Conservation (phyloP, 2,888 invertebrate genomes). For the Heterodera filipjevi region DNA sequence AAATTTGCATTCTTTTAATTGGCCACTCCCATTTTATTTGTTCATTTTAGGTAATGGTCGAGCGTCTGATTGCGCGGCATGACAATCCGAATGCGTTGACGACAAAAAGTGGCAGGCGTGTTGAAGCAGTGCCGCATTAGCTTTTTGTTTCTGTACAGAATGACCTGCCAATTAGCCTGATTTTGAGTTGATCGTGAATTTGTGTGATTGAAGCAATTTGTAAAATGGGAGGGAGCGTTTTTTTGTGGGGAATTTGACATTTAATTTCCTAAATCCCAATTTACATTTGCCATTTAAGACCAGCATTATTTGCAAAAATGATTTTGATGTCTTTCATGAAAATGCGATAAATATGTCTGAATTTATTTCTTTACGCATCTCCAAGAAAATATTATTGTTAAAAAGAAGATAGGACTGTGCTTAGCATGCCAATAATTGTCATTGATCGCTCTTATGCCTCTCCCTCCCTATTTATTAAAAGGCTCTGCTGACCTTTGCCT, state of each 20-base stretch:
- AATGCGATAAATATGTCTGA: neutral
- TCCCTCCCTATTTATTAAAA: neutral
- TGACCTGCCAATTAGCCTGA: neutral
- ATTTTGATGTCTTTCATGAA: neutral
- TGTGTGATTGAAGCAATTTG: neutral
- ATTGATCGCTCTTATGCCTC: neutral
- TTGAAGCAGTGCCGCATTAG: neutral
- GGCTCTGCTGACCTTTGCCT: neutral
- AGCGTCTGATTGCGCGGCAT: conserved; percentile 43
- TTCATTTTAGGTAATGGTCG: conserved; percentile 44
- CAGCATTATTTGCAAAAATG: neutral
- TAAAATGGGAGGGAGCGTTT: too few relatives aligned
- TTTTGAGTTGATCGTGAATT: neutral
- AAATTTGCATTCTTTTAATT: too few relatives aligned
- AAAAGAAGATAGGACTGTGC: neutral
- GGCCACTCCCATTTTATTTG: neutral
- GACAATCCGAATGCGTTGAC: conserved; percentile 10
- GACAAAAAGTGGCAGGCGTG: neutral
- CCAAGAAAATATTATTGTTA: too few relatives aligned
- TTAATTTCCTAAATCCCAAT: too few relatives aligned
- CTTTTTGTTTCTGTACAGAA: neutral
- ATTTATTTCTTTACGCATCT: too few relatives aligned
- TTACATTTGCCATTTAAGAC: neutral
- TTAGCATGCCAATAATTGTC: too few relatives aligned
- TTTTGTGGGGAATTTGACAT: too few relatives aligned